A percentile compares a stretch with the other conserved stretches of the same genome.
phyloP scores from a whole-genome alignment of 2,888 invertebrate species.

The Ligdia adustata region DNA sequence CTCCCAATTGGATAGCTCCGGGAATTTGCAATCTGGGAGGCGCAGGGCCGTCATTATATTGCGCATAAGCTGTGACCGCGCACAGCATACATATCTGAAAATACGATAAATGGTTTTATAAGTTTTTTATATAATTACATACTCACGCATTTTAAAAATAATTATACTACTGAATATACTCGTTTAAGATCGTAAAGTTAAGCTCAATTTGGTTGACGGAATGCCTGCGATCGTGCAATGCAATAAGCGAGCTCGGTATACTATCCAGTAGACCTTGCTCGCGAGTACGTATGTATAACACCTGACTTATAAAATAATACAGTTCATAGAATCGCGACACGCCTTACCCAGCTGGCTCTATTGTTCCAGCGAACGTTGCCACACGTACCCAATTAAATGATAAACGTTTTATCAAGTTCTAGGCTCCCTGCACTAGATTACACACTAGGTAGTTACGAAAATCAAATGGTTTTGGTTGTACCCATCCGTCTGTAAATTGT shows the following conservation, averaged over 20 bases:
- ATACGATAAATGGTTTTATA: slow-evolving; percentile 32
- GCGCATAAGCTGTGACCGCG: slow-evolving; percentile 79
- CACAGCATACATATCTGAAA: slow-evolving; percentile 81
- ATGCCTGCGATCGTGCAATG: slow-evolving; percentile 50
- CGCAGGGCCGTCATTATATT: slow-evolving; percentile 76
- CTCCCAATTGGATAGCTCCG: slow-evolving; percentile 83
- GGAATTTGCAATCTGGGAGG: slow-evolving; percentile 88
- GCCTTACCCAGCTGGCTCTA: slow-evolving; percentile 47
- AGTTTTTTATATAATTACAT: background rate
- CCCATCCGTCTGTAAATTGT: background rate
- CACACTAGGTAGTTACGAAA: background rate
- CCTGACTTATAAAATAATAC: slow-evolving; percentile 45
- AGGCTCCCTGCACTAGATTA: background rate
- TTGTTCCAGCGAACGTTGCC: slow-evolving; percentile 35
- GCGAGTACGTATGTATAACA: slow-evolving; percentile 34
- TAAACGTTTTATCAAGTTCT: slow-evolving; percentile 14
- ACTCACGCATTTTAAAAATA: background rate
- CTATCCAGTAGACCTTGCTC: slow-evolving; percentile 64
- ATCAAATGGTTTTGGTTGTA: no score
- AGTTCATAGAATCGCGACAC: slow-evolving; percentile 43
- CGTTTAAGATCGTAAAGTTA: slow-evolving; percentile 23
- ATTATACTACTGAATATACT: slow-evolving; percentile 5
- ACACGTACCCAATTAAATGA: slow-evolving; percentile 16
- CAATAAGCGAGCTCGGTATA: slow-evolving; percentile 57
- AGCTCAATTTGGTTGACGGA: slow-evolving; percentile 44